These are phyloP conservation scores for Yponomeuta plumbellus DNA, from an alignment of 2,888 invertebrate genomes.

Conservation along the genomic window DNA sequence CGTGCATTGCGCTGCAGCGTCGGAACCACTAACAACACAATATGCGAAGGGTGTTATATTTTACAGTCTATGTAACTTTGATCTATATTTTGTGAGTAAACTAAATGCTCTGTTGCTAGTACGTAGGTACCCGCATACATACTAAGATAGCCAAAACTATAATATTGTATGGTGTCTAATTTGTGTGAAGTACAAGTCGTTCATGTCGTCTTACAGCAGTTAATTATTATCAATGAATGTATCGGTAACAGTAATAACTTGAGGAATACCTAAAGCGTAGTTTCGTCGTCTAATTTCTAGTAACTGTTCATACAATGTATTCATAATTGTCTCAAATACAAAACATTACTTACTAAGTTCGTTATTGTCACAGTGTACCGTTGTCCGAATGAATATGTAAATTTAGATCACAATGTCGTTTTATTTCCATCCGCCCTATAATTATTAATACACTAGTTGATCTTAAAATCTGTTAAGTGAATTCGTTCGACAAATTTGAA, in stretches of 20 bases:
- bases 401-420: conserved; percentile 66
- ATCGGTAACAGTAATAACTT: conserved; percentile 36
- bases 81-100: conserved; percentile 6
- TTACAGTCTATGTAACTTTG: conserved; percentile 10
- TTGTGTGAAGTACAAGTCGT: conserved; percentile 43
- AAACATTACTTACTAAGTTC: conserved; percentile 64
- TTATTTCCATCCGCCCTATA: conserved; percentile 40
- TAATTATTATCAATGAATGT: neutral
- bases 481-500: too few relatives aligned
- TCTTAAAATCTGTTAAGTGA: neutral
- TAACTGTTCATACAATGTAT: conserved; percentile 47
- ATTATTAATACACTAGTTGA: neutral
- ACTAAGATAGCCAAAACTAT: conserved; percentile 20
- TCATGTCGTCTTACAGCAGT: conserved; percentile 8
- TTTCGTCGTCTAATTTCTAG: conserved; percentile 40
- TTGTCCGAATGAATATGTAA: conserved; percentile 77
- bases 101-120: conserved; percentile 4
- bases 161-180: conserved; percentile 20
- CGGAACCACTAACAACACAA: too few relatives aligned
- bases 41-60: neutral
- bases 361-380: conserved; percentile 77
- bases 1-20: too few relatives aligned
- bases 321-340: conserved; percentile 40
- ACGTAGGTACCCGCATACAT: conserved; percentile 22
- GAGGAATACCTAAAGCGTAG: conserved; percentile 21